Base-by-base conservation (phyloP, 2,113 vertebrate species). In the Melanerpes formicivorus region DNA sequence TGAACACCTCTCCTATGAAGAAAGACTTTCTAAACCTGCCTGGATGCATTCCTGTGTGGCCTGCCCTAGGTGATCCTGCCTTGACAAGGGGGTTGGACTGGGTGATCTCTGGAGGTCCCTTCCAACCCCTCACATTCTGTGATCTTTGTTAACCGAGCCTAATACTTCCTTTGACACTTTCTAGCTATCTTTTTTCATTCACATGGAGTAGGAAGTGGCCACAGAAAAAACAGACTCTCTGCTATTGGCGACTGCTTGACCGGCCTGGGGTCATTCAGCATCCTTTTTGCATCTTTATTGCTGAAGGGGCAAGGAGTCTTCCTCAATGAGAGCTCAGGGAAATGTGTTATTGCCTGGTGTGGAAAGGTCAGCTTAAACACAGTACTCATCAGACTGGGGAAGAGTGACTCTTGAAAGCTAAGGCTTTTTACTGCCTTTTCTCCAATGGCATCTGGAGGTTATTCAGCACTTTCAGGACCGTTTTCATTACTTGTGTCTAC, bases 331-430 rank as follows among this genome's bases (percentile, higher is more conserved):
- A 66, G 34, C 60, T 64, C 59, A 6, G 40, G 59, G 71, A 69
- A 89, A 34, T 44, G 6, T 0, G 3, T 56, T 73, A 60, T 50
- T 67, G 75, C 0, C 0, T 58, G 2, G 14, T 48, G 25, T 74
- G 64, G 55, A 40, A 50, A 70, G 34, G 6, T 58, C 56, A 29
- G 52, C 30, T 82, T 66, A 50, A 83, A n/a, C 56, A 46, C 80
- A 83, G 6, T 19, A 56, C 32, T 32, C 17, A 37, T 37, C 7
- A 63, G 52, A 14, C 62, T 32, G 56, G 46, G 50, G 11, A 65
- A 80, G 40, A 95, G 4, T 0, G 2, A 46, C 8, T 37, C 30
- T 58, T 77, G 23, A 4, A 78, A 75, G 46, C 29, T 32, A 64
- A 63, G 21, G 17, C 3, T n/a, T 82, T 77, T 77, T 65, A 7